These are phyloP conservation scores for Drosophila nasuta DNA, from an alignment of 1,140 invertebrate species.

Conservation along the genomic window DNA sequence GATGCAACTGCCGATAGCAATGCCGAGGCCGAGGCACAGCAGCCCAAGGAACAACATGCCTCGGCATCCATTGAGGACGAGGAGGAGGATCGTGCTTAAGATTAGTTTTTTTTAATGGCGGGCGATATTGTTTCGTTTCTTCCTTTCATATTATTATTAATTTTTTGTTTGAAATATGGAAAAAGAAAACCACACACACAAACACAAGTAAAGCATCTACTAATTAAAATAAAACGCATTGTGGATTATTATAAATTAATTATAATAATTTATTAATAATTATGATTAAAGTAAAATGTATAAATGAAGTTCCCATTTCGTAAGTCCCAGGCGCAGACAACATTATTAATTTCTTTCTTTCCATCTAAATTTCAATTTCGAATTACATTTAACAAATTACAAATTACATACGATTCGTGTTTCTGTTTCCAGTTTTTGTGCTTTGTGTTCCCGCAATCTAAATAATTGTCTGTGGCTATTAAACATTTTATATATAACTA, in stretches of 20 bases:
- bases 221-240: constrained; percentile 61
- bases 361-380: constrained; percentile 25
- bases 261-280: constrained; percentile 83
- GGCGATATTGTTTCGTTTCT: constrained; percentile 48
- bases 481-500: constrained; percentile 12
- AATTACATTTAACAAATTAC: constrained; percentile 23
- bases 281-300: constrained; percentile 79
- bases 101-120: constrained; percentile 19
- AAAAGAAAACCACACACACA: constrained; percentile 22
- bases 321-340: constrained; percentile 59
- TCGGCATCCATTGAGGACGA: constrained; percentile 24
- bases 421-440: constrained; percentile 19
- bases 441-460: constrained; percentile 9
- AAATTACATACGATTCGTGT: constrained; percentile 39
- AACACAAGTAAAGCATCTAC: constrained; percentile 37
- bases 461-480: constrained; percentile 24
- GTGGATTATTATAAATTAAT: constrained; percentile 80
- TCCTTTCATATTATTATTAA: constrained; percentile 26
- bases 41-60: constrained; percentile 47
- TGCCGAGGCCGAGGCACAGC: constrained; percentile 59
- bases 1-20: constrained; percentile 24
- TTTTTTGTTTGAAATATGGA: constrained; percentile 30
- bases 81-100: constrained; percentile 32
- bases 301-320: constrained; percentile 76
- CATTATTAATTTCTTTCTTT: constrained; percentile 31